A percentile compares a stretch with the other conserved stretches of the same genome.
These are phyloP conservation scores for Eolophus roseicapilla DNA, from an alignment of 2,113 vertebrate species.

Conservation along the genomic window DNA sequence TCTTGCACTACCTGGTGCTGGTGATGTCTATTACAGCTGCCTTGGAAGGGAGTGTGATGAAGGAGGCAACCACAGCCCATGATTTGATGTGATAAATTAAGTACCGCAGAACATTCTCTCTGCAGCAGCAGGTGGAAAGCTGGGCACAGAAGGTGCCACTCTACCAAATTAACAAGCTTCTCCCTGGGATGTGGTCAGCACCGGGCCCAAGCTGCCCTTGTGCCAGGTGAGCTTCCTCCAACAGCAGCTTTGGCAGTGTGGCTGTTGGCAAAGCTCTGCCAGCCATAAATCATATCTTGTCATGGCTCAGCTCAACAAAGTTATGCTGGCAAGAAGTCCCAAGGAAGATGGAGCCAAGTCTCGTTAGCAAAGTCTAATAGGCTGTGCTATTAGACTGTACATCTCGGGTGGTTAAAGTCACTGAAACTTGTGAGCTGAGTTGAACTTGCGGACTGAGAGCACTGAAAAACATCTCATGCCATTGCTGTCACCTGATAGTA, in stretches of 20 bases:
- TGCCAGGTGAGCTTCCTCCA: neutral
- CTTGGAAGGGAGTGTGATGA: neutral
- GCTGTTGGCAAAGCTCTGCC: neutral
- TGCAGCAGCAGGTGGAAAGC: neutral
- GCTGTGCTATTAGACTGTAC: neutral
- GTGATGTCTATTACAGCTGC: neutral
- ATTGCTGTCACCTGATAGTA: neutral
- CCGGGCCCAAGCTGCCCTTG: neutral
- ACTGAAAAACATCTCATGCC: neutral
- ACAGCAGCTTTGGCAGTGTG: neutral
- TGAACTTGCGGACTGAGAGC: neutral
- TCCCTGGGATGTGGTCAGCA: fast-evolving
- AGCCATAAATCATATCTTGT: conserved; percentile 8
- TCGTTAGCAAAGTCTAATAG: neutral
- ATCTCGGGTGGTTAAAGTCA: neutral
- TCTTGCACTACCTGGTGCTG: neutral
- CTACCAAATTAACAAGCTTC: neutral
- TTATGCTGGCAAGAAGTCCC: neutral
- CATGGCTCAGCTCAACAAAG: neutral
- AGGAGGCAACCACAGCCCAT: neutral
- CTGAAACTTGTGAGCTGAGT: neutral
- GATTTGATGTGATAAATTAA: neutral
- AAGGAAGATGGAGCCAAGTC: neutral
- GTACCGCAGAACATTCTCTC: neutral
- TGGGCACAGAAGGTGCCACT: fast-evolving